Conservation (phyloP, 2,113 vertebrate genomes). For the Atractosteus spatula region DNA sequence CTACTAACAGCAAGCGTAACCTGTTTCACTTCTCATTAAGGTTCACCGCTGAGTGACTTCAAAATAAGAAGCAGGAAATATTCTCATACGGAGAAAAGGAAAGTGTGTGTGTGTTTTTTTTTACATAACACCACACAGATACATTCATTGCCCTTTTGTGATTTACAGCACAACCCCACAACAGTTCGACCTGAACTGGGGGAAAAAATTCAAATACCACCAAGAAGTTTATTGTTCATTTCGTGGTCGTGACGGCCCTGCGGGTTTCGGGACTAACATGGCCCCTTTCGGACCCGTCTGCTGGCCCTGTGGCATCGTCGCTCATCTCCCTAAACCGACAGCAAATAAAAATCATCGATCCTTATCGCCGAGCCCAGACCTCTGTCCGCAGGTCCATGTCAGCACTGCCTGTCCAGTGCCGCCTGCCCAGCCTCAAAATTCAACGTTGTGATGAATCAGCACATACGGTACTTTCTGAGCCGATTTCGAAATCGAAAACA, state of each 20-base stretch:
- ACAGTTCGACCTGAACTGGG: no score
- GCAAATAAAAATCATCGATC: slow-evolving; percentile 55
- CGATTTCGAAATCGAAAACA: slow-evolving; percentile 22
- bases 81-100: not conserved
- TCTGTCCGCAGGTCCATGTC: slow-evolving; percentile 61
- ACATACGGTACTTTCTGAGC: slow-evolving; percentile 8
- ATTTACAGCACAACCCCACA: no score
- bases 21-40: not conserved
- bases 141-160: no score
- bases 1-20: not conserved
- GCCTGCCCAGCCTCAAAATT: slow-evolving; percentile 52
- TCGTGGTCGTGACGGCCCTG: no score
- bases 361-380: slow-evolving; percentile 52
- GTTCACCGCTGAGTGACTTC: slow-evolving; percentile 4
- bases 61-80: not conserved
- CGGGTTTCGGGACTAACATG: no score
- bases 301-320: no score
- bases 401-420: slow-evolving; percentile 59
- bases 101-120: no score
- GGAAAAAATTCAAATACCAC: no score
- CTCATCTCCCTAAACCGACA: not conserved
- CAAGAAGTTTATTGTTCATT: no score
- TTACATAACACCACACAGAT: no score
- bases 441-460: slow-evolving; percentile 66
- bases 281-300: no score